A percentile compares a stretch with the other conserved stretches of the same genome.
phyloP scores from a whole-genome alignment of 2,113 vertebrate genomes.

The Mungos mungo region DNA sequence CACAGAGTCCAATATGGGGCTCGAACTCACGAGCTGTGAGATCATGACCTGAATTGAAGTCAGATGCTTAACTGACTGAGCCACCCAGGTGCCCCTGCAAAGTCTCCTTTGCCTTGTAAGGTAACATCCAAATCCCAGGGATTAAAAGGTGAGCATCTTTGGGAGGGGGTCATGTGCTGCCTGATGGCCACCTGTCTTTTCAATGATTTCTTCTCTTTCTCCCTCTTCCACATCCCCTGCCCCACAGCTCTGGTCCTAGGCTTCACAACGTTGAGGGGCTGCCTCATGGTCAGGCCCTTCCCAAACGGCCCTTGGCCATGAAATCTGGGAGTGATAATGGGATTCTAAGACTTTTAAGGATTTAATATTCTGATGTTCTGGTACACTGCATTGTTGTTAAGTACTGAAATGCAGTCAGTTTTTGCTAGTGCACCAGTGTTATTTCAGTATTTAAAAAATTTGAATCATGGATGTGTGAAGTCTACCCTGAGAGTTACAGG shows the following conservation, averaged over 20 bases:
- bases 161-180: not conserved
- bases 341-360: not conserved
- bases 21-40: too few species aligned
- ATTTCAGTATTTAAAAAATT: conserved; percentile 25
- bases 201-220: not conserved
- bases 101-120: not conserved
- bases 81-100: not conserved
- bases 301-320: not conserved
- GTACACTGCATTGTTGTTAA: not conserved
- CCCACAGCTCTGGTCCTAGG: not conserved
- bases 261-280: not conserved
- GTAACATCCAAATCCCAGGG: not conserved
- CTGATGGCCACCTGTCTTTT: not conserved
- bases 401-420: not conserved
- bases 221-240: not conserved
- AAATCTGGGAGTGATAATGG: not conserved
- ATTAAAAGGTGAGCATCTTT: not conserved
- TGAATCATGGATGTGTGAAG: not conserved
- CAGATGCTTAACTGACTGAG: too few species aligned
- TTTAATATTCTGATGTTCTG: not conserved
- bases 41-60: too few species aligned
- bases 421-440: not conserved
- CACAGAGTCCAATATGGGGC: too few species aligned
- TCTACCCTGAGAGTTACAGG: not conserved
- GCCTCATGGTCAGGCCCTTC: not conserved